These are phyloP conservation scores for Timema cristinae DNA, from an alignment of 2,888 invertebrate species.

Conservation along the genomic window DNA sequence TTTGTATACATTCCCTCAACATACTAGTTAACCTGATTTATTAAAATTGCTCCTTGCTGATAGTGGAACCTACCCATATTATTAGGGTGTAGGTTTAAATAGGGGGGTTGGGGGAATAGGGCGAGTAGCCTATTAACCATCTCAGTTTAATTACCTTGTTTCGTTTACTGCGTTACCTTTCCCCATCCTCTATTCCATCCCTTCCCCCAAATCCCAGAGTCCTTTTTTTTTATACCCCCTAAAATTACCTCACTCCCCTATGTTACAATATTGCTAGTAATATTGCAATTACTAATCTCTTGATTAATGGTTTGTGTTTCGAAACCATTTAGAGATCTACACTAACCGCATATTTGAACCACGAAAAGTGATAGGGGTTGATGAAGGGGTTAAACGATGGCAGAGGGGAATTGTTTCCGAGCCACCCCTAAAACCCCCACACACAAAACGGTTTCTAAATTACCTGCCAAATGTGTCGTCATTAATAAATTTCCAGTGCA, in stretches of 20 bases:
- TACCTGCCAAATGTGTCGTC: too few species aligned
- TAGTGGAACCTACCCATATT: not conserved
- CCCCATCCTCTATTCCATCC: too few species aligned
- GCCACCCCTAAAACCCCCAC: too few species aligned
- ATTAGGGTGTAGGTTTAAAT: not conserved
- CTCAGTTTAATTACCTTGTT: conserved; percentile 16
- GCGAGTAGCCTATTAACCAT: conserved; percentile 4
- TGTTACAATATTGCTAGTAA: not conserved
- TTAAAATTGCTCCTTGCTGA: conserved; percentile 7
- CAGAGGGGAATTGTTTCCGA: too few species aligned
- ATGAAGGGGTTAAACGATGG: too few species aligned
- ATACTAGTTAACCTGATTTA: conserved; percentile 9
- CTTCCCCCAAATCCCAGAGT: too few species aligned
- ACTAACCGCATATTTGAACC: too few species aligned
- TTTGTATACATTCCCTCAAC: not conserved
- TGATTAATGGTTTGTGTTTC: conserved; percentile 23
- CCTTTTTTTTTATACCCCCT: too few species aligned
- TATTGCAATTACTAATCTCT: conserved; percentile 25
- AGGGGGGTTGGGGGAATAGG: not conserved
- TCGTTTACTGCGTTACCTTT: not conserved
- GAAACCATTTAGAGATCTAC: conserved; percentile 1
- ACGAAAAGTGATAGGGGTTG: too few species aligned
- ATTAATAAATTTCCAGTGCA: too few species aligned
- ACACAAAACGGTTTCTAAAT: too few species aligned
- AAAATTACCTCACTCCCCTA: too few species aligned